A percentile compares a stretch with the other conserved stretches of the same genome.
These are phyloP conservation scores for Telenomus remus DNA, from an alignment of 1,140 invertebrate species.

Conservation along the genomic window DNA sequence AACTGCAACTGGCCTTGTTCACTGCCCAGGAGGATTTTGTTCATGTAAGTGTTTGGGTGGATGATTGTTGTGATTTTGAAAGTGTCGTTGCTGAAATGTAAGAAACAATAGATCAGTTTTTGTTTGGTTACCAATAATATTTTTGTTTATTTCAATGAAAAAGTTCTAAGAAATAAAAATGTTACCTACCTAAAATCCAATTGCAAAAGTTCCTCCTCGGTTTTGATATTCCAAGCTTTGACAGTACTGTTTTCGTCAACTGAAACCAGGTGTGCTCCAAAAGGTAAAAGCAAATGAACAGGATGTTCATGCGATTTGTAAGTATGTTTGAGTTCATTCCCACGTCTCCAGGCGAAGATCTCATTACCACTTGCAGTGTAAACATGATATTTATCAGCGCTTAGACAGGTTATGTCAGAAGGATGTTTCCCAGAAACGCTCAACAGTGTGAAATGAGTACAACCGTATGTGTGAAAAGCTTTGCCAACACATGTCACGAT, in stretches of 20 bases:
- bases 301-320: slow-evolving; percentile 85
- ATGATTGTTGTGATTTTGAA: slow-evolving; percentile 87
- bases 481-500: slow-evolving; percentile 92
- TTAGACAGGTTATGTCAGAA: slow-evolving; percentile 88
- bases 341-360: slow-evolving; percentile 91
- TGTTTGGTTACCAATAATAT: too few species aligned
- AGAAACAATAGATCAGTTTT: too few species aligned
- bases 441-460: slow-evolving; percentile 86
- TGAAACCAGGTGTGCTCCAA: slow-evolving; percentile 89
- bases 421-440: slow-evolving; percentile 88
- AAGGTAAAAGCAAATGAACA: slow-evolving; percentile 89
- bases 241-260: slow-evolving; percentile 87
- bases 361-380: slow-evolving; percentile 88
- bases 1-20: slow-evolving; percentile 91
- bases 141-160: too few species aligned
- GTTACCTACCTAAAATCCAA: slow-evolving; percentile 81
- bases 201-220: slow-evolving; percentile 81
- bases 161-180: too few species aligned
- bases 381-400: slow-evolving; percentile 86
- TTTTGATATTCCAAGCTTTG: slow-evolving; percentile 90
- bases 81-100: slow-evolving; percentile 72
- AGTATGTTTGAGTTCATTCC: slow-evolving; percentile 88
- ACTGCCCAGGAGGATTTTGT: slow-evolving; percentile 96
- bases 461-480: slow-evolving; percentile 93
- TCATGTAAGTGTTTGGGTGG: slow-evolving; percentile 95